A percentile compares a stretch with the other conserved stretches of the same genome.
Evolutionary conservation across 2,888 invertebrate genomes (phyloP).

Genomic region (Ophraella communa): DNA sequence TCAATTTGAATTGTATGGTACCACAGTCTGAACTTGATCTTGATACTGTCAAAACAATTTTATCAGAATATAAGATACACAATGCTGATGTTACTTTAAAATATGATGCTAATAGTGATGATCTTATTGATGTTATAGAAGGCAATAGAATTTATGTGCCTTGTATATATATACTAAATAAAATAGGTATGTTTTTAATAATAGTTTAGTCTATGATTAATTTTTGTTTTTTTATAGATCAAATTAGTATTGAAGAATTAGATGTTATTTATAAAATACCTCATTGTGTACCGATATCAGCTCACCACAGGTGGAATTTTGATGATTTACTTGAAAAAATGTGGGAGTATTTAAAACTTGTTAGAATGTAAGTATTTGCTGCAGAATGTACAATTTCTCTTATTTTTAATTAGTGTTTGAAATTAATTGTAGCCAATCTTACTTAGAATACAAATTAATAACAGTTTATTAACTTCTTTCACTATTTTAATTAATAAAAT

Average conservation of each 20-base stretch:
- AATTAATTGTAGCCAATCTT: too few species aligned
- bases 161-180: conserved; percentile 98
- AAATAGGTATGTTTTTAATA: conserved; percentile 76
- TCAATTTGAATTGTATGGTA: conserved; percentile 92
- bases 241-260: conserved; percentile 93
- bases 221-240: conserved; percentile 67
- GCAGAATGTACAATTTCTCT: not conserved
- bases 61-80: conserved; percentile 98
- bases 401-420: too few species aligned
- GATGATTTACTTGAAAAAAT: conserved; percentile 96
- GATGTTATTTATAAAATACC: conserved; percentile 99
- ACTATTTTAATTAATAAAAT: not conserved
- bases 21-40: conserved; percentile 91
- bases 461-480: too few species aligned
- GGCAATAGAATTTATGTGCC: conserved; percentile 98
- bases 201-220: not conserved
- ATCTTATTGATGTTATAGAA: conserved; percentile 97
- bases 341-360: conserved; percentile 96
- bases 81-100: conserved; percentile 97
- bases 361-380: conserved; percentile 77
- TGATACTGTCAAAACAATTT: conserved; percentile 93
- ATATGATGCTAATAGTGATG: conserved; percentile 95
- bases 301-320: conserved; percentile 99
- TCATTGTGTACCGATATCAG: conserved; percentile 99
- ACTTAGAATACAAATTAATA: too few species aligned